phyloP scores from a whole-genome alignment of 2,797 vertebrate species.

The Onychomys leucogaster region DNA sequence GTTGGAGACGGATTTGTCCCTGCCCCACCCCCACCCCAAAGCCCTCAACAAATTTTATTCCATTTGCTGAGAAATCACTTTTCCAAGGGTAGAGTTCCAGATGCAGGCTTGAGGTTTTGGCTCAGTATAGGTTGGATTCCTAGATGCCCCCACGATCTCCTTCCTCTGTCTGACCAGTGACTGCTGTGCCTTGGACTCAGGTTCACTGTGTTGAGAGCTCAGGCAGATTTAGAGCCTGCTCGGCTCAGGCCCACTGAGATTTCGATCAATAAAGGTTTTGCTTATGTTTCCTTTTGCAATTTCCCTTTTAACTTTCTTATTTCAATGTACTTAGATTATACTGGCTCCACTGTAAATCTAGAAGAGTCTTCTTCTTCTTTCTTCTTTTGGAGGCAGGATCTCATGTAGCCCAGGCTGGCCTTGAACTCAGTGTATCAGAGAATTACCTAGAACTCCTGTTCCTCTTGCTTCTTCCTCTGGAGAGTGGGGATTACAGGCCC shows the following conservation, averaged over 20 bases:
- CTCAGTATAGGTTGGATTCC: neutral
- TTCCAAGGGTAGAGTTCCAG: neutral
- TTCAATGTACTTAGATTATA: constrained; percentile 68
- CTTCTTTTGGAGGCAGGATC: neutral
- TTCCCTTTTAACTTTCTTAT: constrained; percentile 50
- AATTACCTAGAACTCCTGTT: neutral
- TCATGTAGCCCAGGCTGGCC: neutral
- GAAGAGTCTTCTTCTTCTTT: neutral
- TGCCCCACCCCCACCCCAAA: neutral
- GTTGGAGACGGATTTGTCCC: neutral
- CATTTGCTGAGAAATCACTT: constrained; percentile 29
- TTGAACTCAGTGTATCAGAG: neutral
- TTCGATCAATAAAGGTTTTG: constrained; percentile 31
- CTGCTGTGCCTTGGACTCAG: neutral
- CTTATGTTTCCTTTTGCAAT: constrained; percentile 41
- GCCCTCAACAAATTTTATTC: neutral
- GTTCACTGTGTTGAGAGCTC: neutral
- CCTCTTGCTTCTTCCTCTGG: neutral
- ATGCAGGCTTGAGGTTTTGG: neutral
- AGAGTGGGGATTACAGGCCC: neutral
- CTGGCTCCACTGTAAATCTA: constrained; percentile 48
- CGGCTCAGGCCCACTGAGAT: constrained; percentile 26
- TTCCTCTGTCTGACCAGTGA: neutral
- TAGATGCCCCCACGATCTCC: neutral
- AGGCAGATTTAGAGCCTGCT: neutral